These are phyloP conservation scores for Drosophila seclusa DNA, from an alignment of 2,888 invertebrate species.

Conservation along the genomic window DNA sequence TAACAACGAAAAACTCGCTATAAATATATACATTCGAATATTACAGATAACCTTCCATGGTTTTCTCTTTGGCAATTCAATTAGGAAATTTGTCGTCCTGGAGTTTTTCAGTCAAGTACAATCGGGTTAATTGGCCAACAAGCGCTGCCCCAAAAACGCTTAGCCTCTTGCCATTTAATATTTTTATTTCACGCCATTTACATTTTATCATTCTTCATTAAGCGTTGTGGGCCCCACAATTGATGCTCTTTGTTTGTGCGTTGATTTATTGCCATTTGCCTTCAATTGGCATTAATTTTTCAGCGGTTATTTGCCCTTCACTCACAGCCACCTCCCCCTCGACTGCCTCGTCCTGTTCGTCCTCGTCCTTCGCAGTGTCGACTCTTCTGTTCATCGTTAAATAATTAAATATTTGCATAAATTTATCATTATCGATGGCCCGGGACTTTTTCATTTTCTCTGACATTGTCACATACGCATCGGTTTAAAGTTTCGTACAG, in stretches of 20 bases:
- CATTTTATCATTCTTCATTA: slow-evolving; percentile 69
- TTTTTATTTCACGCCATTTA: slow-evolving; percentile 71
- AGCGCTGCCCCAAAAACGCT: slow-evolving; percentile 31
- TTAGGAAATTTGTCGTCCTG: slow-evolving; percentile 74
- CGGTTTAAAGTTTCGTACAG: not conserved
- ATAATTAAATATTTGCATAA: slow-evolving; percentile 78
- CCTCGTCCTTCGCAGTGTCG: slow-evolving; percentile 8
- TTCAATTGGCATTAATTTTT: slow-evolving; percentile 75
- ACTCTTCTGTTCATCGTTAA: slow-evolving; percentile 68
- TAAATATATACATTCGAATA: slow-evolving; percentile 6
- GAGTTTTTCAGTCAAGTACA: slow-evolving; percentile 13
- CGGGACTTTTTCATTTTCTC: slow-evolving; percentile 69
- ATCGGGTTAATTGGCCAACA: slow-evolving; percentile 44
- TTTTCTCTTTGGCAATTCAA: slow-evolving; percentile 38
- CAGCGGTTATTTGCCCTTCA: slow-evolving; percentile 61
- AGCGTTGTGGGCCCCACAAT: slow-evolving; percentile 43
- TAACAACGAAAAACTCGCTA: slow-evolving; percentile 32
- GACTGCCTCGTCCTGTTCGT: not conserved
- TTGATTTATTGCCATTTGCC: slow-evolving; percentile 74
- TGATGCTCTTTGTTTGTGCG: slow-evolving; percentile 55
- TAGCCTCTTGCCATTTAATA: slow-evolving; percentile 64
- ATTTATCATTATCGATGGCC: slow-evolving; percentile 70
- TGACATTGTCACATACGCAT: slow-evolving; percentile 49
- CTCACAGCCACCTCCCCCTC: not conserved
- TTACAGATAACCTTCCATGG: slow-evolving; percentile 1